Percentiles rank a stretch among this genome's conserved stretches.
These are phyloP conservation scores for Muscicapa comitata DNA, from an alignment of 2,797 vertebrate genomes.

Conservation along the genomic window DNA sequence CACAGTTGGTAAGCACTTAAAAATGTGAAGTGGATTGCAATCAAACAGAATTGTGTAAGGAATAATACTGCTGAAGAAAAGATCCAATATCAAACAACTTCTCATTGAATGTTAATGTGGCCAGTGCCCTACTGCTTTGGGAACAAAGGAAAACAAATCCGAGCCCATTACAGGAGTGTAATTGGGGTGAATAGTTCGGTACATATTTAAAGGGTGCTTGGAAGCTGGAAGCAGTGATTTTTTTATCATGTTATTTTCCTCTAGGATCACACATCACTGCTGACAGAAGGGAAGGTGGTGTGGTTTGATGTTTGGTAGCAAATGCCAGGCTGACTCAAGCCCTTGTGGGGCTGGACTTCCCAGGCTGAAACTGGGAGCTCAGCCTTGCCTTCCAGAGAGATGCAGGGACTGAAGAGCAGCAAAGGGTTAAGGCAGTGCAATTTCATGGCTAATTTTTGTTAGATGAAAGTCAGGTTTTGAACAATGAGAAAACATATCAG, in stretches of 20 bases:
- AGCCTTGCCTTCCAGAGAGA: neutral
- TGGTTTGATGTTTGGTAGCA: neutral
- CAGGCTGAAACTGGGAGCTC: neutral
- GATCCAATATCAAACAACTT: slow-evolving; percentile 35
- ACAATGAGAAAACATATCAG: neutral
- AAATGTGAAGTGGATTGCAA: slow-evolving; percentile 52
- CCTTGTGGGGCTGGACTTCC: neutral
- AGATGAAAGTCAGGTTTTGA: neutral
- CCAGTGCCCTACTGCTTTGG: slow-evolving; percentile 18
- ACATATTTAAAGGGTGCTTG: slow-evolving; percentile 3
- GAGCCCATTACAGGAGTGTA: slow-evolving; percentile 44
- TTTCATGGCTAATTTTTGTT: neutral
- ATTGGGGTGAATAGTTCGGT: slow-evolving; percentile 55
- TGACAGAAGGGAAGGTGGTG: neutral
- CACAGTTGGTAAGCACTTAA: slow-evolving; percentile 11
- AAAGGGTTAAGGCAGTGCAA: neutral
- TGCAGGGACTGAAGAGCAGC: neutral
- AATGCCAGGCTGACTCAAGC: neutral
- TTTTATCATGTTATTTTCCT: slow-evolving; percentile 23
- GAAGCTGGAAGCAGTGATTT: neutral
- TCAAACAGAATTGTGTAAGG: slow-evolving; percentile 36
- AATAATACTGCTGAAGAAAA: slow-evolving; percentile 31
- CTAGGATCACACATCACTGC: neutral
- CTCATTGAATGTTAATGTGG: slow-evolving; percentile 15
- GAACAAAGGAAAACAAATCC: slow-evolving; percentile 45